Evolutionary conservation across 2,888 invertebrate genomes (phyloP).

Genomic region (Volucella inanis): DNA sequence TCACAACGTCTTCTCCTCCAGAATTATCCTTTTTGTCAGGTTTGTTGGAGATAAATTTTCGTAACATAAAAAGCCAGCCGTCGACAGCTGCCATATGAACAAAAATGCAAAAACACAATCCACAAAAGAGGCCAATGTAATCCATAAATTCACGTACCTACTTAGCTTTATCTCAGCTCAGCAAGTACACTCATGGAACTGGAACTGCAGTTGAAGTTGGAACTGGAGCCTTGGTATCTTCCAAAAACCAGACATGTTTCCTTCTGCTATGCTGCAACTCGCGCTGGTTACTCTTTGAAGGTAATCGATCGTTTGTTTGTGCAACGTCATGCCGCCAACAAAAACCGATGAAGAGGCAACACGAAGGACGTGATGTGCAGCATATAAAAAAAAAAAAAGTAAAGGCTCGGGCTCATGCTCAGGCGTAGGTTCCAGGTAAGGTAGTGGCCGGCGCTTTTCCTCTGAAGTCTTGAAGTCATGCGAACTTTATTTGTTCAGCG

Average conservation of each 20-base stretch:
- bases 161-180: conserved; percentile 66
- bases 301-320: conserved; percentile 75
- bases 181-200: conserved; percentile 43
- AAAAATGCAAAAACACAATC: conserved; percentile 64
- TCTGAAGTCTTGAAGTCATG: conserved; percentile 76
- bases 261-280: conserved; percentile 28
- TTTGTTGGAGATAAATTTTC: conserved; percentile 64
- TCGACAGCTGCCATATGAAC: conserved; percentile 71
- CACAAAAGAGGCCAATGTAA: conserved; percentile 57
- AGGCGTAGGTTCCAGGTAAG: not conserved
- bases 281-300: conserved; percentile 55
- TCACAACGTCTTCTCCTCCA: conserved; percentile 3
- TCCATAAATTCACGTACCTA: conserved; percentile 73
- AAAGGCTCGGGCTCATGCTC: not conserved
- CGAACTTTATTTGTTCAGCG: conserved; percentile 79
- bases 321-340: conserved; percentile 65
- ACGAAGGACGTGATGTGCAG: not conserved
- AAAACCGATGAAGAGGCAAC: conserved; percentile 47
- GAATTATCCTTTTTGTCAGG: conserved; percentile 53
- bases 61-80: conserved; percentile 66
- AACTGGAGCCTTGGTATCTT: not conserved
- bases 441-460: conserved; percentile 54
- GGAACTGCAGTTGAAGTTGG: conserved; percentile 7
- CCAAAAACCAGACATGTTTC: conserved; percentile 6
- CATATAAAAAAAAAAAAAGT: conserved; percentile 13